Percentiles rank a stretch among this genome's conserved stretches.
Evolutionary conservation across 2,888 invertebrate species (phyloP).

Genomic region (Cerceris rybyensis): DNA sequence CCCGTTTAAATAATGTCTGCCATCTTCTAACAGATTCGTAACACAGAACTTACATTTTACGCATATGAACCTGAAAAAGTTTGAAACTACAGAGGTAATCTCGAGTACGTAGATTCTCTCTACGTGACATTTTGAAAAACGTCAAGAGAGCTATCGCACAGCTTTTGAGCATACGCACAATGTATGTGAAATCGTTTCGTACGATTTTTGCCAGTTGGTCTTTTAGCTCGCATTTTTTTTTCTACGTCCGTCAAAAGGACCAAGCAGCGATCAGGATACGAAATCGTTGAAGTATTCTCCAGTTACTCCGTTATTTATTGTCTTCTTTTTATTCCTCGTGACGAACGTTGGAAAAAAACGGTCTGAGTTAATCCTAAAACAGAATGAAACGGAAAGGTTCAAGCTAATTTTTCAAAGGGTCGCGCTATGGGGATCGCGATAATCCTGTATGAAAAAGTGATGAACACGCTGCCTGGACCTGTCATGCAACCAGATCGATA

Average conservation of each 20-base stretch:
- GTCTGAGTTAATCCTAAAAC: conserved; percentile 43
- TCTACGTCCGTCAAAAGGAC: conserved; percentile 17
- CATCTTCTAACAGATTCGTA: no score
- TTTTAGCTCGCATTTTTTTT: background rate
- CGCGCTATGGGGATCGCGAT: conserved; percentile 38
- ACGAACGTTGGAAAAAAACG: conserved; percentile 23
- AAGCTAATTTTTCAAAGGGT: conserved; percentile 56
- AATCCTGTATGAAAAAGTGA: conserved; percentile 57
- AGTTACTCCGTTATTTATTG: conserved; percentile 45
- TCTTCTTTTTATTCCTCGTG: conserved; percentile 12
- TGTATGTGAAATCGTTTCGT: background rate
- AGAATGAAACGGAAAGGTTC: conserved; percentile 16
- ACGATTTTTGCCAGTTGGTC: background rate
- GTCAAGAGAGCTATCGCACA: background rate
- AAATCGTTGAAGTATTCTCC: conserved; percentile 34
- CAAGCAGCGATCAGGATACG: conserved; percentile 17
- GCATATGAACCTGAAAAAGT: no score
- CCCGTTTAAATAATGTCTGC: no score
- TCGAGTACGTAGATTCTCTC: background rate
- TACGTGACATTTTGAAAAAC: background rate
- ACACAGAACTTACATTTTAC: no score
- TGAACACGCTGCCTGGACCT: conserved; percentile 15
- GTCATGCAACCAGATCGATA: conserved; percentile 38
- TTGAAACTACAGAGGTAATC: no score
- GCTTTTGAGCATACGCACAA: background rate